Evolutionary conservation across 2,113 vertebrate genomes (phyloP).

Genomic region (Rattus norvegicus): DNA sequence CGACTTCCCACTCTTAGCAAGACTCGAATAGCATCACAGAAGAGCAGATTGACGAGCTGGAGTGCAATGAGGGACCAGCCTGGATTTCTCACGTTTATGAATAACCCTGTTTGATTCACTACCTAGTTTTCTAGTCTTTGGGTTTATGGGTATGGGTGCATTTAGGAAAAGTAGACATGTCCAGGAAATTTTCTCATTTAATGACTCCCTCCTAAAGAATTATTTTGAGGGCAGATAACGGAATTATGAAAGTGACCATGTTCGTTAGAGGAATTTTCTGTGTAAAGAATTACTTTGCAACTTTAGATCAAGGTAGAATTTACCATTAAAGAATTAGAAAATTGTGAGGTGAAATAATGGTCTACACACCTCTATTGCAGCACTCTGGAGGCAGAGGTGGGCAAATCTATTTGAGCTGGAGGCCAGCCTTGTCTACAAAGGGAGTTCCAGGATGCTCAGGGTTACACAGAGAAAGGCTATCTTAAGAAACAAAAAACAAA

Average conservation of each 20-base stretch:
- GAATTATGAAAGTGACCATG: not conserved
- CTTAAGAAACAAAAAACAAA: too few relatives aligned
- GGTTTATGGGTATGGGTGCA: not conserved
- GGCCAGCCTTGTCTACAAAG: not conserved
- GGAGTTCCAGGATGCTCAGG: not conserved
- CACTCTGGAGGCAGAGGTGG: not conserved
- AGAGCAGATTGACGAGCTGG: not conserved
- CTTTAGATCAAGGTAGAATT: constrained; percentile 30
- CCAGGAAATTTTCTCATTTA: not conserved
- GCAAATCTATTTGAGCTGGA: not conserved
- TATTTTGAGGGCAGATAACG: not conserved
- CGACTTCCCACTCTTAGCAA: constrained; percentile 54
- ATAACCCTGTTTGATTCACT: constrained; percentile 7
- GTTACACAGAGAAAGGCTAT: not conserved
- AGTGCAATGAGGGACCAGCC: not conserved
- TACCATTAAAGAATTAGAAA: not conserved
- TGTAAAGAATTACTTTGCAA: not conserved
- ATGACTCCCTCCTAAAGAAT: not conserved
- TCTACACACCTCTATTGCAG: not conserved
- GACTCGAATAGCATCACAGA: constrained; percentile 35
- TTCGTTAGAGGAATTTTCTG: not conserved
- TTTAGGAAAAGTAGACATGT: not conserved
- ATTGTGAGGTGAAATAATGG: not conserved
- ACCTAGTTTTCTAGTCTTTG: constrained; percentile 11
- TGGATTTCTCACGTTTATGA: constrained; percentile 43